These are phyloP conservation scores for Ophraella communa DNA, from an alignment of 2,888 invertebrate genomes.

Conservation along the genomic window DNA sequence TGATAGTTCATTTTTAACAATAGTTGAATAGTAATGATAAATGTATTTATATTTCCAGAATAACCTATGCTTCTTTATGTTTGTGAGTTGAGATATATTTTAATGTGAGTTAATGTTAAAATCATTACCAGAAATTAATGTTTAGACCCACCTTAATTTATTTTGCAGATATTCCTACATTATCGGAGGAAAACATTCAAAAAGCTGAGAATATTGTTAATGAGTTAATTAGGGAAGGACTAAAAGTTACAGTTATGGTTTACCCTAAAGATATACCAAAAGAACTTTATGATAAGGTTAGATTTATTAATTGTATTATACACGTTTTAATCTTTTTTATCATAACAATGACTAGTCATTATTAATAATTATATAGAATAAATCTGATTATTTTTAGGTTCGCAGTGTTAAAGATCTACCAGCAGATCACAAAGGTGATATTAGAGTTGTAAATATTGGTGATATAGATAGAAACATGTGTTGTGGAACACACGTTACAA, in stretches of 20 bases:
- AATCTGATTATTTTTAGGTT: slow-evolving; percentile 61
- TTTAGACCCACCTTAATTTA: too few species aligned
- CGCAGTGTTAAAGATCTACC: slow-evolving; percentile 75
- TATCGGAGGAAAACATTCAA: slow-evolving; percentile 63
- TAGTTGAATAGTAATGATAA: too few species aligned
- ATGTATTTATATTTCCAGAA: too few species aligned
- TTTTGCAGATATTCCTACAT: slow-evolving; percentile 61
- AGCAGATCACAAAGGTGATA: slow-evolving; percentile 77
- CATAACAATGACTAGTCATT: background rate
- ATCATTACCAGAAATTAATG: too few species aligned
- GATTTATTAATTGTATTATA: slow-evolving; percentile 2
- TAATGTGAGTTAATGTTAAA: too few species aligned
- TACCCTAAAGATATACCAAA: slow-evolving; percentile 69
- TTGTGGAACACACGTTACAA: slow-evolving; percentile 86
- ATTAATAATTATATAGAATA: too few species aligned
- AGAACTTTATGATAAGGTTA: slow-evolving; percentile 50
- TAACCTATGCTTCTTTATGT: too few species aligned
- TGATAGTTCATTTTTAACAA: too few species aligned
- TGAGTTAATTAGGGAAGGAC: slow-evolving; percentile 68
- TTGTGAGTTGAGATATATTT: too few species aligned
- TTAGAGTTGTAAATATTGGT: slow-evolving; percentile 78
- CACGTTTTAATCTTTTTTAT: background rate
- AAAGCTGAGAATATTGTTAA: slow-evolving; percentile 71
- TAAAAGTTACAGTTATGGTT: slow-evolving; percentile 69
- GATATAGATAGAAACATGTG: slow-evolving; percentile 83